Evolutionary conservation across 2,888 invertebrate species (phyloP).

Genomic region (Apodemia hepburni): DNA sequence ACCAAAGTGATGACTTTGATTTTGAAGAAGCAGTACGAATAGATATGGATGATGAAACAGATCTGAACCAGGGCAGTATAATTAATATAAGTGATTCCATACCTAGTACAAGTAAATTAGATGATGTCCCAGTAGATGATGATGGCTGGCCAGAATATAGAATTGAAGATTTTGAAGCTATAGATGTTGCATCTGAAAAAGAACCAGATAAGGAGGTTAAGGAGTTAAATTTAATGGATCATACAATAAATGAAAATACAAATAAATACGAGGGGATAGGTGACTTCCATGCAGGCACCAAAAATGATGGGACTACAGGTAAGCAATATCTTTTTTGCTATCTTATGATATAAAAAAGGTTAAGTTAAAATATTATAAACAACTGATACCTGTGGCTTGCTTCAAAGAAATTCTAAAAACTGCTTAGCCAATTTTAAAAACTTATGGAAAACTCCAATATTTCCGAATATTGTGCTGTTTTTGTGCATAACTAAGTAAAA

Average conservation of each 20-base stretch:
- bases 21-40: slow-evolving; percentile 43
- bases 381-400: too few relatives aligned
- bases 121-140: slow-evolving; percentile 60
- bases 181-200: slow-evolving; percentile 36
- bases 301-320: slow-evolving; percentile 85
- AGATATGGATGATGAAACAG: slow-evolving; percentile 50
- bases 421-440: too few relatives aligned
- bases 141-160: slow-evolving; percentile 80
- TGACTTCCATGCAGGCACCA: slow-evolving; percentile 79
- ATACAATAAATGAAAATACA: slow-evolving; percentile 37
- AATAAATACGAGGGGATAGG: slow-evolving; percentile 71
- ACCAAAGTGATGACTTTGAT: slow-evolving; percentile 30
- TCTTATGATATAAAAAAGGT: too few relatives aligned
- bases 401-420: too few relatives aligned
- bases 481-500: too few relatives aligned
- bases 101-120: slow-evolving; percentile 41
- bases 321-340: slow-evolving; percentile 23
- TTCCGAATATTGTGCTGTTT: too few relatives aligned
- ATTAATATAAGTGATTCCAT: slow-evolving; percentile 52
- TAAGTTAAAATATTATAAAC: too few relatives aligned
- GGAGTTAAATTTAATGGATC: slow-evolving; percentile 51
- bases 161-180: slow-evolving; percentile 66
- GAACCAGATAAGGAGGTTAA: slow-evolving; percentile 23
- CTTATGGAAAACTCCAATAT: too few relatives aligned
- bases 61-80: slow-evolving; percentile 41